phyloP scores from a whole-genome alignment of 2,113 vertebrate species.

The Sapajus apella region DNA sequence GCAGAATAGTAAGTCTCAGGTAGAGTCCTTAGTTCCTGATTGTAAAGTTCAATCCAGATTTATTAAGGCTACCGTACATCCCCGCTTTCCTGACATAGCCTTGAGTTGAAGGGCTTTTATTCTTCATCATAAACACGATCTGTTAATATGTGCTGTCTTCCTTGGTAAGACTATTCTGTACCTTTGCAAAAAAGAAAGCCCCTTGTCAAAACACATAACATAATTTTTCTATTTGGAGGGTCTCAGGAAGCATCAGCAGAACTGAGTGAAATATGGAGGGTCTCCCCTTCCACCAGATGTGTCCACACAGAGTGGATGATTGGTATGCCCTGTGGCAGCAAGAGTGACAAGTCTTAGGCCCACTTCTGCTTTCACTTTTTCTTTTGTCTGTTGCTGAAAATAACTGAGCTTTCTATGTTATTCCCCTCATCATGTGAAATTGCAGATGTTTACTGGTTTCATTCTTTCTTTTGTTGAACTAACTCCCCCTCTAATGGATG shows the following conservation, averaged over 20 bases:
- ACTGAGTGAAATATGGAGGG: not conserved
- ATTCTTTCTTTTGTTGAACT: conserved; percentile 48
- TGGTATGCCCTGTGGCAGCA: not conserved
- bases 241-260: not conserved
- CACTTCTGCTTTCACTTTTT: not conserved
- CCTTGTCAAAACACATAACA: not conserved
- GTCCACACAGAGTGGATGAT: not conserved
- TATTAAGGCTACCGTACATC: not conserved
- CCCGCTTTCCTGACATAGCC: not conserved
- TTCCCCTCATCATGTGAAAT: not conserved
- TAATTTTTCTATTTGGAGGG: not conserved
- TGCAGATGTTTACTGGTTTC: conserved; percentile 43
- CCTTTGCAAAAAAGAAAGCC: not conserved
- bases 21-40: not conserved
- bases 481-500: conserved; percentile 33
- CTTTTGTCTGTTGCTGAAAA: conserved; percentile 48
- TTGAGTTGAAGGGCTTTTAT: not conserved
- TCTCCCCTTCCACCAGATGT: not conserved
- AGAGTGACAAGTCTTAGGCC: not conserved
- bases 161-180: not conserved
- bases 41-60: not conserved
- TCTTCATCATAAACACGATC: not conserved
- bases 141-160: not conserved
- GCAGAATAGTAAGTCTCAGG: not conserved
- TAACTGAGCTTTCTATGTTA: conserved; percentile 19